These are phyloP conservation scores for Thunnus maccoyii DNA, from an alignment of 2,113 vertebrate species.

Conservation along the genomic window DNA sequence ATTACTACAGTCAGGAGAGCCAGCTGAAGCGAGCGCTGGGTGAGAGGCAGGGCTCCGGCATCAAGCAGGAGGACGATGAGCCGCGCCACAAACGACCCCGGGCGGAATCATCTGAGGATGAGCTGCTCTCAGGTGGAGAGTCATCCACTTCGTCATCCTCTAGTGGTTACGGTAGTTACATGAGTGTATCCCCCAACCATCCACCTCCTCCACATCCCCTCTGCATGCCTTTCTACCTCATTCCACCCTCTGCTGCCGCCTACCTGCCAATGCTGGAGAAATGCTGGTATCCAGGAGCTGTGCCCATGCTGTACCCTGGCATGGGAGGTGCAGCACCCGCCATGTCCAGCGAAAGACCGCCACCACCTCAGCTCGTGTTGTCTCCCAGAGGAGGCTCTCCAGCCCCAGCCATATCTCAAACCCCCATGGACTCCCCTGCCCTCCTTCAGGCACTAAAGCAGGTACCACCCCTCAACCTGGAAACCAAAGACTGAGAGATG, in stretches of 20 bases:
- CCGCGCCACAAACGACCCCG: slow-evolving; percentile 89
- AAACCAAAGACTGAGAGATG: slow-evolving; percentile 95
- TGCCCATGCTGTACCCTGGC: slow-evolving; percentile 93
- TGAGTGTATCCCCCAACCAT: slow-evolving; percentile 90
- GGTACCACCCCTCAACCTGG: slow-evolving; percentile 93
- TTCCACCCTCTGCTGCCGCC: slow-evolving; percentile 93
- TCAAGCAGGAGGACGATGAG: slow-evolving; percentile 93
- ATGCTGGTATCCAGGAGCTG: slow-evolving; percentile 94
- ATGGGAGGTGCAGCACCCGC: slow-evolving; percentile 86
- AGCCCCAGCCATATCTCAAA: slow-evolving; percentile 80
- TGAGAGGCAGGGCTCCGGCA: slow-evolving; percentile 84
- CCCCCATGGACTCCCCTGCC: slow-evolving; percentile 93
- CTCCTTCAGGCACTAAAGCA: slow-evolving; percentile 96
- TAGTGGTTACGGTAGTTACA: slow-evolving; percentile 84
- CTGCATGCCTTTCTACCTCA: slow-evolving; percentile 98
- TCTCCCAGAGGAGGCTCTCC: slow-evolving; percentile 92
- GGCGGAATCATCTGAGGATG: slow-evolving; percentile 89
- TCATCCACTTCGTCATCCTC: slow-evolving; percentile 79
- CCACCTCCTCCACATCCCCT: slow-evolving; percentile 86
- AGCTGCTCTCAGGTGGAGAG: slow-evolving; percentile 84
- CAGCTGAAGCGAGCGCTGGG: slow-evolving; percentile 83
- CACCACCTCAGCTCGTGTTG: slow-evolving; percentile 84
- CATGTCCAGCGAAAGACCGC: slow-evolving; percentile 88
- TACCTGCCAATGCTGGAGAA: slow-evolving; percentile 99
- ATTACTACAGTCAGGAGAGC: slow-evolving; percentile 85